Base-by-base conservation (phyloP, 1,140 invertebrate genomes). In the Nylanderia fulva region DNA sequence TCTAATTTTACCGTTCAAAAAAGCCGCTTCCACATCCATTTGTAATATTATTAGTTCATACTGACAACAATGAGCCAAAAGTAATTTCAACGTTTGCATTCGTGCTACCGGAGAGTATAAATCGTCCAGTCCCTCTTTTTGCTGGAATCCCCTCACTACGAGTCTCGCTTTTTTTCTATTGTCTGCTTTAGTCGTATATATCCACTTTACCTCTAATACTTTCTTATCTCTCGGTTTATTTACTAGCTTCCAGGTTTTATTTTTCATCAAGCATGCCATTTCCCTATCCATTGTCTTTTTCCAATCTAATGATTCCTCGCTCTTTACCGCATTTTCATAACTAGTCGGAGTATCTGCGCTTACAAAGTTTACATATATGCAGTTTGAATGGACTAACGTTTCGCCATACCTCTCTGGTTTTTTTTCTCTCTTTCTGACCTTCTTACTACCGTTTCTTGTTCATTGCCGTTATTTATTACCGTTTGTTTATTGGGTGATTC, bases 81-180 rank as follows among this genome's bases (percentile, higher is more conserved):
- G n/a, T n/a, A n/a, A n/a, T n/a, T n/a, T n/a, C n/a, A n/a, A n/a
- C n/a, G n/a, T n/a, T n/a, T n/a, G n/a, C n/a, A n/a, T n/a, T n/a
- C n/a, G n/a, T n/a, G n/a, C n/a, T n/a, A n/a, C n/a, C n/a, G n/a
- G n/a, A n/a, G n/a, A n/a, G n/a, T n/a, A n/a, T n/a, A n/a, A n/a
- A n/a, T 77, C 29, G 4, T 77, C 75, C 15, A 77, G 0, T n/a
- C n/a, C 8, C 54, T 77, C 42, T 2, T 15, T 29, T 36, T 77
- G 75, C 8, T 77, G 75, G n/a, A 77, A 77, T 9, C 61, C 29
- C 8, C 74, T 63, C 1, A 66, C 60, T 2, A 77, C 75, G 11
- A 77, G 9, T 56, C 45, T 64, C 6, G 75, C 48, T 8, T 77
- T 77, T 1, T 39, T 29, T 2, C 5, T 13, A 68, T 68, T 68